Evolutionary conservation across 2,888 invertebrate species (phyloP).

Genomic region (Anticlea derivata): DNA sequence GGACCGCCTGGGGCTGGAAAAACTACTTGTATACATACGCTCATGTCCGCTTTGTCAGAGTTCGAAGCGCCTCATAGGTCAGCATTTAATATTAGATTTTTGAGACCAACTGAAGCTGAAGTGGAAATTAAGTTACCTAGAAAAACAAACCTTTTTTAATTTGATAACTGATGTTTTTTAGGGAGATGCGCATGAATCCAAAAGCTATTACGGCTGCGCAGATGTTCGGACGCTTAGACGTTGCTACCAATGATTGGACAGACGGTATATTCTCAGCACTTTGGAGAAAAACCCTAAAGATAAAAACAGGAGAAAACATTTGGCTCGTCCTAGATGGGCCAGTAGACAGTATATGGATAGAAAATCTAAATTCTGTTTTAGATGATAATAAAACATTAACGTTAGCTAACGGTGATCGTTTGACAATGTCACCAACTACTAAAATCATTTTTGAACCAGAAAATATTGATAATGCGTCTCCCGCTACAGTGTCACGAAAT

Average conservation of each 20-base stretch:
- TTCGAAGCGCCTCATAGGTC: conserved; percentile 92
- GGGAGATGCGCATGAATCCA: conserved; percentile 99
- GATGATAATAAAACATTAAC: conserved; percentile 98
- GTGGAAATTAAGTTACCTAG: no score
- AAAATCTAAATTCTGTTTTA: conserved; percentile 97
- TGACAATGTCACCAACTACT: conserved; percentile 96
- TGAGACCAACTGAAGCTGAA: no score
- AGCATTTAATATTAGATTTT: neutral
- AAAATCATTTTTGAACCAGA: conserved; percentile 99
- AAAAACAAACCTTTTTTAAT: no score
- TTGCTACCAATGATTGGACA: conserved; percentile 99
- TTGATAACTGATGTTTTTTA: conserved; percentile 44
- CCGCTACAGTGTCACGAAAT: conserved; percentile 97
- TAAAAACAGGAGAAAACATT: conserved; percentile 93
- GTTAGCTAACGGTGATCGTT: conserved; percentile 96
- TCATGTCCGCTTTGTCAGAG: conserved; percentile 95
- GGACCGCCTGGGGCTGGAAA: conserved; percentile 98
- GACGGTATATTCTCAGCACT: conserved; percentile 98
- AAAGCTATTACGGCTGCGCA: conserved; percentile 98
- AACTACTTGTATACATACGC: conserved; percentile 94
- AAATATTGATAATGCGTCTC: conserved; percentile 98
- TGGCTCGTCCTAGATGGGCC: conserved; percentile 98
- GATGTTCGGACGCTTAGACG: conserved; percentile 98
- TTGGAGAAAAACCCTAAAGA: conserved; percentile 96
- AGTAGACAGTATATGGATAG: conserved; percentile 99